Conservation (phyloP, 1,140 invertebrate genomes). For the Drosophila azteca region DNA sequence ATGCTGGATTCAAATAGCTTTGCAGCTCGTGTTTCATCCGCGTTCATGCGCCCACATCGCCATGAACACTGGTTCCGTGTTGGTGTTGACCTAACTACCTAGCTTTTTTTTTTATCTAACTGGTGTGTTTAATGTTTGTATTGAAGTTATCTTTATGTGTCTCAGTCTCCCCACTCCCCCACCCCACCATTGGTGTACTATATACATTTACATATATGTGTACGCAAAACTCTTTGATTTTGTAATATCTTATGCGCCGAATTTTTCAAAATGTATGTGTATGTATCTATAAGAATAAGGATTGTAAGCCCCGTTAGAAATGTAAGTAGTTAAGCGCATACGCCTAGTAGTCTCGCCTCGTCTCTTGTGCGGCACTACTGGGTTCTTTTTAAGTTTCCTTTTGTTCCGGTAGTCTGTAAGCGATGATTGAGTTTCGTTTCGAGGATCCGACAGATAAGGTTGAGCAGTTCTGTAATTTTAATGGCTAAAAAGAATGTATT, state of each 20-base stretch:
- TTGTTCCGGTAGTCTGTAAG: not conserved
- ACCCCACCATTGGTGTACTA: slow-evolving; percentile 5
- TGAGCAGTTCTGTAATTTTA: slow-evolving; percentile 29
- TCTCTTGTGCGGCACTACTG: slow-evolving; percentile 17
- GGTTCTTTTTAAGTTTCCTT: slow-evolving; percentile 7
- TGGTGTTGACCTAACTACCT: not conserved
- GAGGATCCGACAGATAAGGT: not conserved
- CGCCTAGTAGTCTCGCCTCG: slow-evolving; percentile 1
- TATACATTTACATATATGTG: slow-evolving; percentile 12
- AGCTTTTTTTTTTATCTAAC: slow-evolving; percentile 6
- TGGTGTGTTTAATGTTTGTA: slow-evolving; percentile 24
- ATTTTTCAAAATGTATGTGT: slow-evolving; percentile 25
- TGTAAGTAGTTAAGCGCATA: slow-evolving; percentile 31
- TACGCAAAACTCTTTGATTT: slow-evolving; percentile 12
- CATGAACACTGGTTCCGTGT: slow-evolving; percentile 9
- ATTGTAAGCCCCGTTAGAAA: slow-evolving; percentile 4
- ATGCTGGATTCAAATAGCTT: too few relatives aligned
- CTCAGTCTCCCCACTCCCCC: slow-evolving; percentile 10
- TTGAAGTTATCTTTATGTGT: slow-evolving; percentile 1
- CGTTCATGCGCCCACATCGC: not conserved
- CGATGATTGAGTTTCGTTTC: not conserved
- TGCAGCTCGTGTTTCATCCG: not conserved
- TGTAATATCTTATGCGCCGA: slow-evolving; percentile 30
- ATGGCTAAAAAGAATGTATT: slow-evolving; percentile 60
- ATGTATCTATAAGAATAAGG: slow-evolving; percentile 25